Evolutionary conservation across 2,113 vertebrate genomes (phyloP), one percentile per base, ranked within the genome.

Genomic region (Gnathonemus echidnorhynchus): DNA sequence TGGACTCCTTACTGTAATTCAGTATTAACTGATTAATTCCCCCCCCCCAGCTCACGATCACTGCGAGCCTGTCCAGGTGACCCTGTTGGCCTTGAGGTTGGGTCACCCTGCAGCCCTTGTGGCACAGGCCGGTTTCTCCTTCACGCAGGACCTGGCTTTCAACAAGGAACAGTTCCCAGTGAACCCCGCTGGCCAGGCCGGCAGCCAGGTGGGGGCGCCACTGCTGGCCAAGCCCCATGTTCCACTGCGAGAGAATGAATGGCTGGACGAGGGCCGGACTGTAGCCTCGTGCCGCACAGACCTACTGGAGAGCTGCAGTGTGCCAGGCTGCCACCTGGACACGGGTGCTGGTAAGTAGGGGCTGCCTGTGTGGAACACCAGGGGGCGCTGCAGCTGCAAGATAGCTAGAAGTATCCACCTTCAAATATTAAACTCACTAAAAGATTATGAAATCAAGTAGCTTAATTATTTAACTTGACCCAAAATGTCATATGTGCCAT

Each of bases 51-150:
- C 97, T 88, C 98, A 99, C n/a, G 95, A 97, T 93, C 95, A 96
- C 92, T 97, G 97, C 46, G 98, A 99, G 95, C 96, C 95, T 0
- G 98, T 99, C 91, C 96, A 94, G 91, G 97, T 98, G 89, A 96
- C 95, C 0, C 94, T 99, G 13, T 98, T 96, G 92, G 96, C 96
- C 66, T 95, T 96, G 48, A 95, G 92, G 85, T 95, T 96, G 50
- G 97, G 95, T n/a, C 95, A 94, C 21, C 94, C 96, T 0, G 90
- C 96, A 87, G 94, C 95, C n/a, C 92, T 95, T 5, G 95, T 96
- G 92, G 97, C 97, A 0, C 96, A 97, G 49, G 96, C 97, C 77
- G 94, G 93, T 90, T 98, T 99, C 91, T 94, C 93, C 89, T 98
- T 97, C 17, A 90, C 97, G 53, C 97, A 97, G 93, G 97, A 99